Percentiles rank a stretch among this genome's conserved stretches.
Evolutionary conservation across 2,113 vertebrate species (phyloP).

Genomic region (Diphyllodes magnificus): DNA sequence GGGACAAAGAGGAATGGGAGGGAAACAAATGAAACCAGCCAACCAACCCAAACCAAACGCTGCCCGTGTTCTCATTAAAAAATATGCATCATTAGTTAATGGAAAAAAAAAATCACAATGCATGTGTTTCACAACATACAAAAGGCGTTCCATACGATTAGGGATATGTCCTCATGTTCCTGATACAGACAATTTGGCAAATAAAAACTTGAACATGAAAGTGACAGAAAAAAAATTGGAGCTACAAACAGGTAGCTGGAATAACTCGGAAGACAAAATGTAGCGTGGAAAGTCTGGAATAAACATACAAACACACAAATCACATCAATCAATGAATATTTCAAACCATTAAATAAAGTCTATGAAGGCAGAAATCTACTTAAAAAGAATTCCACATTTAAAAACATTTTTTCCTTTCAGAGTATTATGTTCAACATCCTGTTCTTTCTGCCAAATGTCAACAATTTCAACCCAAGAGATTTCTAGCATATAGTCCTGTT

Average conservation of each 20-base stretch:
- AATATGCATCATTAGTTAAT: neutral
- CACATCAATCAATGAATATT: neutral
- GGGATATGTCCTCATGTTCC: neutral
- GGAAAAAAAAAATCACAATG: neutral
- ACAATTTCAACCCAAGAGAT: neutral
- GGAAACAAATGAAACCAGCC: neutral
- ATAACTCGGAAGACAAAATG: neutral
- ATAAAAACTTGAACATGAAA: neutral
- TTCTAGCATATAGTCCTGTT: neutral
- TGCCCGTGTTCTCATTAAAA: neutral
- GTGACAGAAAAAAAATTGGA: neutral
- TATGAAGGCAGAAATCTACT: neutral
- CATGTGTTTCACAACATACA: neutral
- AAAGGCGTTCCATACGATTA: neutral
- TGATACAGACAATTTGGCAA: neutral
- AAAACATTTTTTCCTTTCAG: neutral
- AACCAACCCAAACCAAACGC: neutral
- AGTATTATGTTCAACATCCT: neutral
- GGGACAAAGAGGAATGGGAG: accelerated
- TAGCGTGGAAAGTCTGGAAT: neutral
- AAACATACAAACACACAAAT: neutral
- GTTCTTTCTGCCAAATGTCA: neutral
- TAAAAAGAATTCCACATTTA: neutral
- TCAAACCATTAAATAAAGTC: neutral
- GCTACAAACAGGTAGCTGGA: neutral